A percentile compares a stretch with the other conserved stretches of the same genome.
Conservation (phyloP, 2,113 vertebrate genomes). For the Equus przewalskii region DNA sequence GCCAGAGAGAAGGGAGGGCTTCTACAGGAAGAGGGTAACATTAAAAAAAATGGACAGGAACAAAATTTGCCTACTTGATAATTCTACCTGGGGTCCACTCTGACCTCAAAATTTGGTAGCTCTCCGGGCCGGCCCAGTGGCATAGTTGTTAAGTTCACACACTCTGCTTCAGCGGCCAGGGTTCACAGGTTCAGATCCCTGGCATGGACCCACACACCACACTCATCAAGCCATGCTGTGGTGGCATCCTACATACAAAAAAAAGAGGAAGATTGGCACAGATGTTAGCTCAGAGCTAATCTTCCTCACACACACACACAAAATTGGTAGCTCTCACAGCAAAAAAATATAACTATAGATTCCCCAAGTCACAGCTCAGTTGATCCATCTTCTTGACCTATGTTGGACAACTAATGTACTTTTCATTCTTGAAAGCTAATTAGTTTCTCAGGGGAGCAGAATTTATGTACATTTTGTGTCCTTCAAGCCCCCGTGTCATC, state of each 20-base stretch:
- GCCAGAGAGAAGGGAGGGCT: background rate
- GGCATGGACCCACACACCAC: no score
- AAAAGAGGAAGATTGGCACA: no score
- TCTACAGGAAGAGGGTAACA: background rate
- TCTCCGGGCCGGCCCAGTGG: background rate
- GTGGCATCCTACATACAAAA: no score
- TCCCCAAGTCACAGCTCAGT: background rate
- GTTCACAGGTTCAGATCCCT: no score
- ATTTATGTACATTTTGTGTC: background rate
- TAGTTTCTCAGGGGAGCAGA: background rate
- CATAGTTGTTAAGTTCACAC: no score
- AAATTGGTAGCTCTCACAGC: background rate
- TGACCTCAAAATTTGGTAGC: background rate
- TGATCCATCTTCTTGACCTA: background rate
- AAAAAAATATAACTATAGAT: background rate
- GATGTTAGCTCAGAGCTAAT: no score
- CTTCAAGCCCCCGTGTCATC: background rate
- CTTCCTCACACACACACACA: background rate
- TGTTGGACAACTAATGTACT: background rate
- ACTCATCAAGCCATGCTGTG: no score
- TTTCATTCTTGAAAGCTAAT: constrained; percentile 3
- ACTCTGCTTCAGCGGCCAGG: no score
- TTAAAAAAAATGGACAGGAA: background rate
- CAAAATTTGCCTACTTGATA: background rate
- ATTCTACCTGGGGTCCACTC: background rate